Evolutionary conservation across 2,888 invertebrate genomes (phyloP), one percentile per base, ranked within the genome.

Genomic region (Cryptocheilus praepositus): DNA sequence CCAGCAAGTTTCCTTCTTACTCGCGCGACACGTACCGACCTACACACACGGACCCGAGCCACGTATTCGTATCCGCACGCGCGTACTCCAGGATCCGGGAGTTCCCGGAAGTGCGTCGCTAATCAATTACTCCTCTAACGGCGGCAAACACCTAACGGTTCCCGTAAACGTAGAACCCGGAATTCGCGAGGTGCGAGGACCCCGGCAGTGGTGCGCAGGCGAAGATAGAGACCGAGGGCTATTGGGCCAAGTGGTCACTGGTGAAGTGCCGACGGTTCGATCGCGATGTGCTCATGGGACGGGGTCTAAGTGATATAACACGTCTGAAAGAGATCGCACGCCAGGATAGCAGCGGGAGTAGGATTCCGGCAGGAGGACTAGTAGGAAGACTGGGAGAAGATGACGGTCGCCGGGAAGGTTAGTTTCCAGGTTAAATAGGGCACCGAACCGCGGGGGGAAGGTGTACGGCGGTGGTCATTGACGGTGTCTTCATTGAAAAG

Each of bases 381-480:
- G 71, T 73, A 66, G 63, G 36, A 11, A 11, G 1, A 11, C 11
- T 7, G 7, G 36, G 36, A 36, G 25, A 36, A 77, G 68, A 85
- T 86, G 86, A 86, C 86, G 70, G 83, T 86, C 69, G 83, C 86
- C 64, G 86, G 86, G 78, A 84, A 86, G 86, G 86, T 86, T 76
- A 82, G 77, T 69, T 19, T 25, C 25, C 49, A 25, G 19, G n/a
- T n/a, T n/a, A n/a, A n/a, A n/a, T n/a, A n/a, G n/a, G n/a, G n/a
- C n/a, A n/a, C n/a, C n/a, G n/a, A n/a, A n/a, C n/a, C n/a, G n/a
- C n/a, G n/a, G n/a, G n/a, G n/a, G n/a, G n/a, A n/a, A n/a, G n/a
- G n/a, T n/a, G 61, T 64, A 51, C 53, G 46, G 18, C 25, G 11
- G 45, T 25, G 46, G 59, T 64, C 13, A 25, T 13, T 22, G 55